phyloP scores from a whole-genome alignment of 1,140 invertebrate genomes.

The Sipha flava region DNA sequence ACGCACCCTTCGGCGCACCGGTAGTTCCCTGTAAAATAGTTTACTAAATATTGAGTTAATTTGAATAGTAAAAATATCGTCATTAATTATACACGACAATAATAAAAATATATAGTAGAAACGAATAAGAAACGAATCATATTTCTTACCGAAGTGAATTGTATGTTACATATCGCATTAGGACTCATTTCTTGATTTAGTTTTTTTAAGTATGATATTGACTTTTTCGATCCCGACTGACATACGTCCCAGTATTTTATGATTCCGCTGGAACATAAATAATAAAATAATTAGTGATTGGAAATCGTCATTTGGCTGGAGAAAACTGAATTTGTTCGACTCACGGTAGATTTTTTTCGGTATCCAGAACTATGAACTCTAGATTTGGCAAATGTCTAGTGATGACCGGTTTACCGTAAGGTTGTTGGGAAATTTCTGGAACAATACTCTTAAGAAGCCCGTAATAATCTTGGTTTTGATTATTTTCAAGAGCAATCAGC shows the following conservation, averaged over 20 bases:
- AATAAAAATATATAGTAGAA: too few relatives aligned
- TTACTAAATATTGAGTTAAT: not conserved
- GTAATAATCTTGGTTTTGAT: slow-evolving; percentile 65
- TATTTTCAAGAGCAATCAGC: slow-evolving; percentile 57
- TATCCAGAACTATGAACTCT: slow-evolving; percentile 50
- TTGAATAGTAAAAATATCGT: too few relatives aligned
- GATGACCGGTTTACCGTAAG: slow-evolving; percentile 26
- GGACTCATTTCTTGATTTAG: slow-evolving; percentile 51
- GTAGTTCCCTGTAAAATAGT: slow-evolving; percentile 58
- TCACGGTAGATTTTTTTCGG: slow-evolving; percentile 49
- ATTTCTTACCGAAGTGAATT: slow-evolving; percentile 77
- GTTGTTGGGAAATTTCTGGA: slow-evolving; percentile 34
- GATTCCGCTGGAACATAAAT: slow-evolving; percentile 56
- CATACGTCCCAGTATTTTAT: slow-evolving; percentile 53
- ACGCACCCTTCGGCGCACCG: slow-evolving; percentile 78
- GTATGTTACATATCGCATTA: slow-evolving; percentile 64
- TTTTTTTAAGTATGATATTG: slow-evolving; percentile 43
- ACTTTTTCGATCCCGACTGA: slow-evolving; percentile 40
- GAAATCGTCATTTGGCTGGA: too few relatives aligned
- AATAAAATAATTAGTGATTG: too few relatives aligned
- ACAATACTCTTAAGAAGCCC: slow-evolving; percentile 50
- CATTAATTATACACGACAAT: too few relatives aligned
- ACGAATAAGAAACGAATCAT: too few relatives aligned
- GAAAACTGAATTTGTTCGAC: slow-evolving; percentile 33
- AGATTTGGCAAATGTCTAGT: slow-evolving; percentile 45